Conservation (phyloP, 64 coral and sea anemone species). For the Montipora efflorescens region DNA sequence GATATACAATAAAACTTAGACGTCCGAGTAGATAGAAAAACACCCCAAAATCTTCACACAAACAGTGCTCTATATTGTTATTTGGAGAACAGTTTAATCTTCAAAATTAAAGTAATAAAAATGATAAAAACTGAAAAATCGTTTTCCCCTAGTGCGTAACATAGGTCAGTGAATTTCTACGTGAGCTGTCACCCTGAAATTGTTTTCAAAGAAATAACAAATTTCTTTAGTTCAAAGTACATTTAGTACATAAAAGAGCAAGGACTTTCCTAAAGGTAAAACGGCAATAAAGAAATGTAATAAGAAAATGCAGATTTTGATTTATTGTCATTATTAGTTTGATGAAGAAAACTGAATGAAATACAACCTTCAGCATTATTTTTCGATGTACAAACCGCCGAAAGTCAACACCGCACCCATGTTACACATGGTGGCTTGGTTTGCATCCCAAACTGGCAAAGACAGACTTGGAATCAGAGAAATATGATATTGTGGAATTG, state of each 20-base stretch:
- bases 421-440: too few species aligned
- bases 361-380: slow-evolving; percentile 18
- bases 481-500: background rate
- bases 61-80: background rate
- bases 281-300: too few species aligned
- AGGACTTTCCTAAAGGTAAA: too few species aligned
- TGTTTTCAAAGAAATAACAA: background rate
- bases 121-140: too few species aligned
- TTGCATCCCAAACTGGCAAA: background rate
- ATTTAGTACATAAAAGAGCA: too few species aligned
- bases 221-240: too few species aligned
- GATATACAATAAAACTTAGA: background rate
- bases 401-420: background rate
- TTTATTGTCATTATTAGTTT: background rate
- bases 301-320: too few species aligned
- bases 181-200: background rate
- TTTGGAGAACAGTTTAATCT: too few species aligned
- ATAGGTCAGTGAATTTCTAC: background rate
- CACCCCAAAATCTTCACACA: background rate
- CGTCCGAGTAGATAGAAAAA: background rate
- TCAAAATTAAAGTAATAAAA: too few species aligned
- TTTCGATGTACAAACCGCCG: background rate
- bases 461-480: background rate
- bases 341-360: slow-evolving; percentile 29
- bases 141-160: too few species aligned